A percentile compares a stretch with the other conserved stretches of the same genome.
Evolutionary conservation across 2,797 vertebrate genomes (phyloP).

Genomic region (Acipenser oxyrinchus): DNA sequence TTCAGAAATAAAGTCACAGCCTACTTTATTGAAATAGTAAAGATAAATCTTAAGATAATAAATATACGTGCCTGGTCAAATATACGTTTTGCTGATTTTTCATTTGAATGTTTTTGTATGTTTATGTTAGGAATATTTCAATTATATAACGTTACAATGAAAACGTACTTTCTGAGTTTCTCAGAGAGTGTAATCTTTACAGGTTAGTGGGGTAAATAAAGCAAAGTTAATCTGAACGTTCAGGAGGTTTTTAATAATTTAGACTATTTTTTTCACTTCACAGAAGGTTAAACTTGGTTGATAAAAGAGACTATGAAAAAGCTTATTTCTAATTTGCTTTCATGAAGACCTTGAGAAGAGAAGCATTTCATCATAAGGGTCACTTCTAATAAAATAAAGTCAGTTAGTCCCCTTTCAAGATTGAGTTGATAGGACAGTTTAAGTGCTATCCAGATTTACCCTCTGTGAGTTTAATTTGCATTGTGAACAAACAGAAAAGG

Average conservation of each 20-base stretch:
- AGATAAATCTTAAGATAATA: neutral
- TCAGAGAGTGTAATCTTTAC: neutral
- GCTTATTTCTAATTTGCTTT: too few species aligned
- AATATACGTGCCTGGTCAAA: neutral
- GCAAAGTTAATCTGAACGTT: neutral
- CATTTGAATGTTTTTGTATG: neutral
- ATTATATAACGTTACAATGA: neutral
- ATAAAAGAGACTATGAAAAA: too few species aligned
- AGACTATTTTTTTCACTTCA: neutral
- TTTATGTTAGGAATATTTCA: constrained; percentile 1
- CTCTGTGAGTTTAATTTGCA: too few species aligned
- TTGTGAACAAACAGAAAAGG: too few species aligned
- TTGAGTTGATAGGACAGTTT: too few species aligned
- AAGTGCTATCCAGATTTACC: too few species aligned
- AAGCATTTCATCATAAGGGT: too few species aligned
- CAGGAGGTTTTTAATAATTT: neutral
- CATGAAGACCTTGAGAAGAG: too few species aligned
- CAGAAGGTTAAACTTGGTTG: neutral
- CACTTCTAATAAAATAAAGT: too few species aligned
- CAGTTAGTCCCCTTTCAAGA: too few species aligned
- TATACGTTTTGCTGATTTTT: neutral
- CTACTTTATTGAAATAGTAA: neutral
- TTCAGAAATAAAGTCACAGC: neutral
- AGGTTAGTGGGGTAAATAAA: neutral
- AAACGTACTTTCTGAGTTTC: neutral